Evolutionary conservation across 1,140 invertebrate genomes (phyloP), one percentile per base, ranked within the genome.

Genomic region (Drosophila guanche): DNA sequence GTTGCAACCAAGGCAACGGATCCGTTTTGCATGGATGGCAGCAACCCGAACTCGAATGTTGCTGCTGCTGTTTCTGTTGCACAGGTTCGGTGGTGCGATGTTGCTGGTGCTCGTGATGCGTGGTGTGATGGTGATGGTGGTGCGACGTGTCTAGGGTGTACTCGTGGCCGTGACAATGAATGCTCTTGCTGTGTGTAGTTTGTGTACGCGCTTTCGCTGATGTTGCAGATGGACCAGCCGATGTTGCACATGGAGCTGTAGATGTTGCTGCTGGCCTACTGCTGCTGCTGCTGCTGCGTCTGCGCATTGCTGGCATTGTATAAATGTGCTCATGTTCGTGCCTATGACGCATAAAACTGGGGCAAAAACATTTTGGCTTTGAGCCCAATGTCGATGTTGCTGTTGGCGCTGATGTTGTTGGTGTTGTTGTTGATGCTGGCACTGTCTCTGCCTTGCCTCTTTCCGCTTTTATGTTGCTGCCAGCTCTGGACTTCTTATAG

Each of bases 1-100:
- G 90, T 90, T 90, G 90, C 90, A 85, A 42, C 85, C 89, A 90
- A 25, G 90, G 90, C 90, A 90, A 90, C 85, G 84, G 86, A 20
- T 90, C 83, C 40, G 90, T 90, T 89, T 81, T 69, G 69, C 59
- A 59, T 22, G 69, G 50, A 55, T 88, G 83, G 12, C 65, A 88
- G 61, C 83, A 84, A 29, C 14, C 53, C 27, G 69, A 84, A 33
- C 10, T 47, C 47, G 14, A 33, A 22, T 54, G 59, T 45, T 33
- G 57, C 16, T 50, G 72, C 12, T 63, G 61, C 2, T 56, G 53
- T 4, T 46, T 70, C 2, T 50, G 46, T 40, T 55, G 63, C 20
- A 5, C 25, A 12, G 33, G 33, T 10, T 48, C 60, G 45, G 53
- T 66, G 43, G 62, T 71, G 66, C 54, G 50, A 51, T 57, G 48